Evolutionary conservation across 1,140 invertebrate genomes (phyloP).

Genomic region (Tetraneura akinire): DNA sequence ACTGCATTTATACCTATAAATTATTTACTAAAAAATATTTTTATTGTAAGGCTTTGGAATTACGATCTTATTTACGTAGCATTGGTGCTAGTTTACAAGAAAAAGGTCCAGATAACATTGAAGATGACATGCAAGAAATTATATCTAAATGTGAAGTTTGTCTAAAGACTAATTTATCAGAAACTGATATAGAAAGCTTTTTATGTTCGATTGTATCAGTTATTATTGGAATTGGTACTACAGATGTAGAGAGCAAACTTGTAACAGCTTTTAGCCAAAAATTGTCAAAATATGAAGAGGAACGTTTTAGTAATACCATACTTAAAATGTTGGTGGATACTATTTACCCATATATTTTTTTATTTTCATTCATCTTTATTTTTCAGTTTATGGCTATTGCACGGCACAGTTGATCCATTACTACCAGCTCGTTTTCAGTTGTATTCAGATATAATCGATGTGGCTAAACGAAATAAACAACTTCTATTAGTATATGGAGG

Average conservation of each 20-base stretch:
- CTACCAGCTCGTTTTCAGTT: constrained; percentile 40
- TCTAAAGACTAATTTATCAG: constrained; percentile 22
- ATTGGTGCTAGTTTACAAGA: constrained; percentile 40
- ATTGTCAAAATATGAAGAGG: constrained; percentile 35
- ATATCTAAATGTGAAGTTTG: constrained; percentile 42
- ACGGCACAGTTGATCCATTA: constrained; percentile 37
- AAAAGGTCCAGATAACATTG: constrained; percentile 33
- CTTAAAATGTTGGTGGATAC: constrained; percentile 1
- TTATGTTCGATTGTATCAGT: constrained; percentile 45
- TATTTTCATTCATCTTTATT: background rate
- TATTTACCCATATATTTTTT: background rate
- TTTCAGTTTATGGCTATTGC: constrained; percentile 29
- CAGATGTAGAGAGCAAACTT: constrained; percentile 25
- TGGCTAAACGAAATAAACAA: constrained; percentile 26
- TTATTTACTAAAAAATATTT: background rate
- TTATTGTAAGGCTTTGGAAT: constrained; percentile 32
- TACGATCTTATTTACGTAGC: constrained; percentile 38
- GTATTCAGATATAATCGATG: constrained; percentile 38
- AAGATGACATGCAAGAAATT: constrained; percentile 45
- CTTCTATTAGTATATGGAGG: constrained; percentile 30
- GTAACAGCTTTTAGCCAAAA: constrained; percentile 37
- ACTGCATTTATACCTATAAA: no score
- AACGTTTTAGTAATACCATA: constrained; percentile 28
- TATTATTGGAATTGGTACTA: constrained; percentile 33
- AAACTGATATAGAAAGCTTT: constrained; percentile 42